Evolutionary conservation across 2,797 vertebrate species (phyloP), one percentile per base, ranked within the genome.

Genomic region (Anguilla anguilla): DNA sequence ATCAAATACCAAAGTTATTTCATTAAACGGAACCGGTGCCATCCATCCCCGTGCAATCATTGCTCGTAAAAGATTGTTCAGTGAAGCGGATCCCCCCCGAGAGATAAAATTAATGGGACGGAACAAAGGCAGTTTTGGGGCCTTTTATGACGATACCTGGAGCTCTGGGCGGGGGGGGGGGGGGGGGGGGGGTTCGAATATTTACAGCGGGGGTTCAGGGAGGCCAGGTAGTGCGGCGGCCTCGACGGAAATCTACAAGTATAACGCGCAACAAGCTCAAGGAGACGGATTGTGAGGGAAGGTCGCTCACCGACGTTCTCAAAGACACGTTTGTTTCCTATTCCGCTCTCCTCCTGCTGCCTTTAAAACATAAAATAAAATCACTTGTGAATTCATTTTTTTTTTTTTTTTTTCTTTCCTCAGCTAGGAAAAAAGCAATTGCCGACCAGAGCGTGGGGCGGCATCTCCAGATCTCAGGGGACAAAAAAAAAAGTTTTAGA

Each of bases 41-140:
- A 94, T 96, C 96, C 95, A 95, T 95, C 95, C 95, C 89, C 90
- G 61, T 91, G 91, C 93, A 94, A 96, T 95, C 94, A 92, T 79
- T 92, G 59, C 94, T 90, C 94, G 93, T 94, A 94, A 95, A 61
- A 96, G 92, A 94, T 91, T 94, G 84, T 93, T 92, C 93, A 96
- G 93, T 95, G 94, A 94, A 93, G 90, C 91, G 0, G 0, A 35
- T 35, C 55, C 55, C 87, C 87, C 95, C 93, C 94, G 92, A 94
- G 94, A 90, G 28, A 85, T 43, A 2, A 96, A 96, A 95, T 95
- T 94, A 96, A 96, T 67, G 87, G 90, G 88, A 92, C 0, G 86
- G 94, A 96, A 95, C 94, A 91, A 86, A 92, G 77, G 13, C 6
- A 74, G 84, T 86, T 89, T 89, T 67, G 81, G 86, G 35, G 57